These are phyloP conservation scores for Halichoeres trimaculatus DNA, from an alignment of 2,113 vertebrate species.

Conservation along the genomic window DNA sequence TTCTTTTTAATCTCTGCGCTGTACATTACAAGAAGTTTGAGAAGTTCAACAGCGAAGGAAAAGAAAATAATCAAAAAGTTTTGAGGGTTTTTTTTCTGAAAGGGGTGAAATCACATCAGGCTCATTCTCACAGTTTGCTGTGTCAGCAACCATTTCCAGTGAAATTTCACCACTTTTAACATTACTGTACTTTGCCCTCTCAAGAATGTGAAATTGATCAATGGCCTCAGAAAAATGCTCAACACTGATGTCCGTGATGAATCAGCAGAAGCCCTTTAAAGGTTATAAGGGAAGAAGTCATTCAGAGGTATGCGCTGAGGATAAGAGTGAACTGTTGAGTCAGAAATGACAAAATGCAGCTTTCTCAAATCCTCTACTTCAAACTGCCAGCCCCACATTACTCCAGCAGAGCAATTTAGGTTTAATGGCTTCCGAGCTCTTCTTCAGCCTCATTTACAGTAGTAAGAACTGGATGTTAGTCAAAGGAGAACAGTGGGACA, in stretches of 20 bases:
- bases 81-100: slow-evolving; percentile 5
- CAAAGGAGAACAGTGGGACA: not conserved
- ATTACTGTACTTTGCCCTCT: slow-evolving; percentile 1
- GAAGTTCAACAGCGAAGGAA: slow-evolving; percentile 26
- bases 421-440: slow-evolving; percentile 37
- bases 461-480: slow-evolving; percentile 37
- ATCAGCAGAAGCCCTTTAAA: slow-evolving; percentile 56
- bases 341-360: slow-evolving; percentile 44
- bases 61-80: slow-evolving; percentile 12
- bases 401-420: slow-evolving; percentile 32
- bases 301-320: slow-evolving; percentile 37
- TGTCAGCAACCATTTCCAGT: slow-evolving; percentile 39
- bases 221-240: slow-evolving; percentile 9
- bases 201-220: slow-evolving; percentile 57
- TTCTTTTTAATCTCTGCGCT: not conserved
- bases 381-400: slow-evolving; percentile 47
- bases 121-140: slow-evolving; percentile 29
- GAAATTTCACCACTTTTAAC: slow-evolving; percentile 44
- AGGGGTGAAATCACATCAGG: slow-evolving; percentile 38
- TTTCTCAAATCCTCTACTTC: slow-evolving; percentile 31
- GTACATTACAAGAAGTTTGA: slow-evolving; percentile 22
- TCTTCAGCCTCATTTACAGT: not conserved
- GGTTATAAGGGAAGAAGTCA: slow-evolving; percentile 43
- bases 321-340: slow-evolving; percentile 25
- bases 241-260: slow-evolving; percentile 46